Conservation (phyloP, 2,888 invertebrate species). For the Microctonus brassicae region DNA sequence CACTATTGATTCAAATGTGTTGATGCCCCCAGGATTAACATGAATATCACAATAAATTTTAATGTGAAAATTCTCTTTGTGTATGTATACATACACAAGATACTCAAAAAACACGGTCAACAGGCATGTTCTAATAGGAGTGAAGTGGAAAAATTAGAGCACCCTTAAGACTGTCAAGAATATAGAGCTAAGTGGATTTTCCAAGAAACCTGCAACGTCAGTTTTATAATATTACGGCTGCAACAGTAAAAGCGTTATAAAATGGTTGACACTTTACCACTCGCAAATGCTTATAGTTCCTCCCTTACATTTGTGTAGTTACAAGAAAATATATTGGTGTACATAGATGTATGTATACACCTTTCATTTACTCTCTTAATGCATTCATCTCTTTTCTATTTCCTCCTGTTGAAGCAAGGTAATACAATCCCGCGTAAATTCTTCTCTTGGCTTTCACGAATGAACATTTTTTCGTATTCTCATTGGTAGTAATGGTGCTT, state of each 20-base stretch:
- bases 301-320: no score
- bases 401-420: constrained; percentile 37
- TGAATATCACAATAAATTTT: background rate
- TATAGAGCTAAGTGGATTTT: constrained; percentile 18
- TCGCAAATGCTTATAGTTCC: constrained; percentile 43
- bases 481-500: background rate
- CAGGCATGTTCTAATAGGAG: constrained; percentile 1
- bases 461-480: constrained; percentile 8
- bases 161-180: constrained; percentile 16
- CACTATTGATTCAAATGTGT: no score
- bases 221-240: constrained; percentile 40
- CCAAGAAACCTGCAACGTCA: constrained; percentile 45
- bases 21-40: no score
- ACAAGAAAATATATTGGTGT: no score
- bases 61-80: background rate
- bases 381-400: constrained; percentile 1
- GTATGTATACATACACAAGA: background rate
- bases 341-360: no score
- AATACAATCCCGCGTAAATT: constrained; percentile 61
- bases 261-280: constrained; percentile 58
- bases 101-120: constrained; percentile 18
- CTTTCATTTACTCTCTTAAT: background rate
- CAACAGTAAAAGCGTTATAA: constrained; percentile 47
- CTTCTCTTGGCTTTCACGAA: constrained; percentile 44
- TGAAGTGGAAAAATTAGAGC: constrained; percentile 24